A percentile compares a stretch with the other conserved stretches of the same genome.
Conservation (phyloP, 2,888 invertebrate genomes). For the Tenthredo mesomela region DNA sequence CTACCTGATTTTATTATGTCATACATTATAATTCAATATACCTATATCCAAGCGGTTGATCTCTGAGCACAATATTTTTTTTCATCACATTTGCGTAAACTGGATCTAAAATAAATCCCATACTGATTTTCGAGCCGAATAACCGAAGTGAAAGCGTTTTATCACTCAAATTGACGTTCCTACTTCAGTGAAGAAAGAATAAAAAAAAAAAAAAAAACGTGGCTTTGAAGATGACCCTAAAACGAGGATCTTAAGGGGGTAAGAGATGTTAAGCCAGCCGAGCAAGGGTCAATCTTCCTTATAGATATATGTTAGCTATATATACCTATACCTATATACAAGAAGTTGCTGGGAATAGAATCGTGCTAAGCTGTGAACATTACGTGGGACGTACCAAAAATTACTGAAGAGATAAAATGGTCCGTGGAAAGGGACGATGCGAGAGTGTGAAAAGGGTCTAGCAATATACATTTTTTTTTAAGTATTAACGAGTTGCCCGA, state of each 20-base stretch:
- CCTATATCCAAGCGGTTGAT: not conserved
- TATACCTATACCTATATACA: not conserved
- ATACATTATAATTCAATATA: not conserved
- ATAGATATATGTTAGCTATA: slow-evolving; percentile 9
- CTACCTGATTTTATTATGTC: not conserved
- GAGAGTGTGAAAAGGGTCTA: not conserved
- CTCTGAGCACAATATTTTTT: not conserved
- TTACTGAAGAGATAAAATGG: slow-evolving; percentile 32
- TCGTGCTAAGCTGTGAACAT: slow-evolving; percentile 38
- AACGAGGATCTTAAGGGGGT: slow-evolving; percentile 36
- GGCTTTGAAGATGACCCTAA: slow-evolving; percentile 30
- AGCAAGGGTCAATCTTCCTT: slow-evolving; percentile 42
- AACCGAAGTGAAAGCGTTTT: slow-evolving; percentile 29
- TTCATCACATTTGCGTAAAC: not conserved
- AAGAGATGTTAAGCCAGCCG: slow-evolving; percentile 38
- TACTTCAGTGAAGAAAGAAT: not conserved
- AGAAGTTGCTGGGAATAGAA: slow-evolving; percentile 2
- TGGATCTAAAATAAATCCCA: slow-evolving; percentile 10
- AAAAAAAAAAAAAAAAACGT: not conserved
- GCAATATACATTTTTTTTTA: slow-evolving; percentile 13
- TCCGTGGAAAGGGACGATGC: slow-evolving; percentile 11
- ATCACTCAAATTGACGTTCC: slow-evolving; percentile 38
- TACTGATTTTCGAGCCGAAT: not conserved
- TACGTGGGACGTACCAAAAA: slow-evolving; percentile 19
- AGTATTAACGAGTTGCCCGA: slow-evolving; percentile 27